Percentiles rank a stretch among this genome's conserved stretches.
Evolutionary conservation across 2,113 vertebrate species (phyloP).

Genomic region (Progne subis): DNA sequence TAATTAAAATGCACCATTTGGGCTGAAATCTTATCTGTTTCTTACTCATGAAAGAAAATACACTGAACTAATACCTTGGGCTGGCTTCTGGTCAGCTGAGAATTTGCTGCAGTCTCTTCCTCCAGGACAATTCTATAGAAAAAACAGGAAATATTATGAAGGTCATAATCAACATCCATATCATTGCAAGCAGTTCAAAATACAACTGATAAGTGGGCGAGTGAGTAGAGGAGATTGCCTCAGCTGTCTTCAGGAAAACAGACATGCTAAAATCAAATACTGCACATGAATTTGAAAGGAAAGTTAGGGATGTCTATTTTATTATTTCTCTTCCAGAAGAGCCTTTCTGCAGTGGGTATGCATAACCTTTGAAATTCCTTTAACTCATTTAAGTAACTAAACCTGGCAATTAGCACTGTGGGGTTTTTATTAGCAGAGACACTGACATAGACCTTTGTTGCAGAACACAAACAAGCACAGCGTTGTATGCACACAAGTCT

Average conservation of each 20-base stretch:
- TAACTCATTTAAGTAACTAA: neutral
- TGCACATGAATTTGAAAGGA: neutral
- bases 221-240: neutral
- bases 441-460: neutral
- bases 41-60: constrained; percentile 14
- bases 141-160: neutral
- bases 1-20: constrained; percentile 46
- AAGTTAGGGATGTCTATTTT: neutral
- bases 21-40: constrained; percentile 35
- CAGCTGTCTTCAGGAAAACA: neutral
- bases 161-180: neutral
- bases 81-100: constrained; percentile 5
- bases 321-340: neutral
- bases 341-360: neutral
- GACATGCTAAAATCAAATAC: neutral
- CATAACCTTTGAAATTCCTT: neutral
- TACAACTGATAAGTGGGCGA: neutral
- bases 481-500: neutral
- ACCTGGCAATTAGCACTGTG: neutral
- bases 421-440: neutral
- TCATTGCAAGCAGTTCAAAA: neutral
- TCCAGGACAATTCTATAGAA: neutral
- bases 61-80: neutral
- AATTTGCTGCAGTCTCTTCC: neutral
- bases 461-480: neutral